Percentiles rank a stretch among this genome's conserved stretches.
phyloP scores from a whole-genome alignment of 2,797 vertebrate species.

The Oceanodroma leucorhoa region DNA sequence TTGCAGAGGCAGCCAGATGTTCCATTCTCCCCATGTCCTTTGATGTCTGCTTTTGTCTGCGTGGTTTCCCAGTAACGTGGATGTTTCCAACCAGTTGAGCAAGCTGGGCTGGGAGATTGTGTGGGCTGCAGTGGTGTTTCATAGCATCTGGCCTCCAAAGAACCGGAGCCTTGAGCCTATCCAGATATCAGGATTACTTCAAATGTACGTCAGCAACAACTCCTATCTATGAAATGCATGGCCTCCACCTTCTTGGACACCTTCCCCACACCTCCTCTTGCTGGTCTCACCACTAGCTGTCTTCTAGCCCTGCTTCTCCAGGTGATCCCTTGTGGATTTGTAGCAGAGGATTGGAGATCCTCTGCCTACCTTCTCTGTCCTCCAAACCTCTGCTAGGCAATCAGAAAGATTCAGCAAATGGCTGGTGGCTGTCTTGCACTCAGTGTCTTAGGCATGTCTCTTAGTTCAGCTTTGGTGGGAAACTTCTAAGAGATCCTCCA shows the following conservation, averaged over 20 bases:
- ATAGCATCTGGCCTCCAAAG: constrained; percentile 13
- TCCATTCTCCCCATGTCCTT: background rate
- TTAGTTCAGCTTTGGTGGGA: background rate
- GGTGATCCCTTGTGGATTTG: background rate
- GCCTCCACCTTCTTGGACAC: background rate
- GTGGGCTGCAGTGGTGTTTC: constrained; percentile 8
- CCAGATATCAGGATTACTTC: background rate
- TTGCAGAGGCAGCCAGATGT: background rate
- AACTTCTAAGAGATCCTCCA: background rate
- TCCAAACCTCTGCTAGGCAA: background rate
- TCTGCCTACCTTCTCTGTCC: background rate
- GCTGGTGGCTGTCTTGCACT: background rate
- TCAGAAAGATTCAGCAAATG: background rate
- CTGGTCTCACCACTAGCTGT: background rate
- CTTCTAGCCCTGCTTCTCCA: background rate
- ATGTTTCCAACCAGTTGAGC: background rate
- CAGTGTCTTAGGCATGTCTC: background rate
- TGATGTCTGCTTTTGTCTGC: background rate
- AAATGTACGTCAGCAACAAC: background rate
- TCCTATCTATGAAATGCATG: background rate
- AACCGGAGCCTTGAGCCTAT: background rate
- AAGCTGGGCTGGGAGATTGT: background rate
- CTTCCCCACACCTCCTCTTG: background rate
- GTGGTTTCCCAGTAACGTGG: background rate
- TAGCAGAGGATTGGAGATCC: background rate